These are phyloP conservation scores for Xiphophorus couchianus DNA, from an alignment of 2,113 vertebrate species.

Conservation along the genomic window DNA sequence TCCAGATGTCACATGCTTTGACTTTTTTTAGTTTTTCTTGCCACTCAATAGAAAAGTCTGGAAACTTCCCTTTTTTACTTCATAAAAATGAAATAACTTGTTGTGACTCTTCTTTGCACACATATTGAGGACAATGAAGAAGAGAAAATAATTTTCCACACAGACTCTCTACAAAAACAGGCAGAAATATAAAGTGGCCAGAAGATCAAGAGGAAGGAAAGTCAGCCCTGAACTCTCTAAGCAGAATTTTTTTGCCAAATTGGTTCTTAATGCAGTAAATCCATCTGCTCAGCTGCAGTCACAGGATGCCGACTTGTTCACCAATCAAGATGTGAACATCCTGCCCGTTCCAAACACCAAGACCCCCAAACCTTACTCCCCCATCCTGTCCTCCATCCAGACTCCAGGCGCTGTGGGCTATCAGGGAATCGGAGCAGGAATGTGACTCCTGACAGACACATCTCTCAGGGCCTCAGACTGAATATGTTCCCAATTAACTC, in stretches of 20 bases:
- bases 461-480: conserved; percentile 69
- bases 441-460: conserved; percentile 76
- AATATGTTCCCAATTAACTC: conserved; percentile 79
- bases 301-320: conserved; percentile 67
- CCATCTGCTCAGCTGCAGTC: conserved; percentile 40
- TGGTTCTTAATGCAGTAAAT: conserved; percentile 66
- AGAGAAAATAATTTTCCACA: too few species aligned
- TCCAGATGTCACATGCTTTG: too few species aligned
- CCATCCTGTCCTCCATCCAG: conserved; percentile 49
- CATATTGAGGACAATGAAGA: too few species aligned
- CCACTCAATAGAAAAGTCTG: too few species aligned
- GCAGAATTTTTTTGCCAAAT: conserved; percentile 46
- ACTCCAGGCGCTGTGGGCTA: conserved; percentile 69
- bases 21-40: too few species aligned
- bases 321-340: conserved; percentile 50
- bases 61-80: too few species aligned
- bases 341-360: conserved; percentile 26
- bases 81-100: too few species aligned
- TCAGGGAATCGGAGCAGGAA: conserved; percentile 76
- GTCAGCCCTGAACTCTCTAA: conserved; percentile 33
- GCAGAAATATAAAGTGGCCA: conserved; percentile 7
- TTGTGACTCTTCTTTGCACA: too few species aligned
- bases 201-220: conserved; percentile 21
- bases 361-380: conserved; percentile 33
- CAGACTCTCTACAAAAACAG: too few species aligned